These are phyloP conservation scores for Lycophotia porphyrea DNA, from an alignment of 2,888 invertebrate species.

Conservation along the genomic window DNA sequence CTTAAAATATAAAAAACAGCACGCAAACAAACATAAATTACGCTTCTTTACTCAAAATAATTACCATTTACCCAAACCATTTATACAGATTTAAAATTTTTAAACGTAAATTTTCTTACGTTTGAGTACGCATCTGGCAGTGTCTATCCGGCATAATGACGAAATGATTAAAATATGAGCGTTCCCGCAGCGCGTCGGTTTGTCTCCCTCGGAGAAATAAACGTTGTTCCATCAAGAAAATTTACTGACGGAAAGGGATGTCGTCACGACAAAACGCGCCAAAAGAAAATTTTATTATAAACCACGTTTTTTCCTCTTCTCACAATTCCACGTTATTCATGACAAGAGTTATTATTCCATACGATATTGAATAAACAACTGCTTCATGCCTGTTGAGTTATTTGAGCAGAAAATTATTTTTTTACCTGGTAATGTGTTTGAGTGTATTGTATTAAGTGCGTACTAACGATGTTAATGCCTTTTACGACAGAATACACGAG, in stretches of 20 bases:
- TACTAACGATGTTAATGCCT: slow-evolving; percentile 50
- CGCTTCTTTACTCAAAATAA: slow-evolving; percentile 11
- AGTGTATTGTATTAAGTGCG: slow-evolving; percentile 47
- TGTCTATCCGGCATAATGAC: slow-evolving; percentile 69
- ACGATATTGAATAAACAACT: slow-evolving; percentile 68
- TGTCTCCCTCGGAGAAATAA: slow-evolving; percentile 74
- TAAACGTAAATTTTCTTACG: slow-evolving; percentile 33
- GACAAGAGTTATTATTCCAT: slow-evolving; percentile 73
- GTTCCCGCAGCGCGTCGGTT: slow-evolving; percentile 68
- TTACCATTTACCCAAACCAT: slow-evolving; percentile 21
- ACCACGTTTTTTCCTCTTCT: slow-evolving; percentile 66
- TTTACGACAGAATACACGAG: slow-evolving; percentile 33
- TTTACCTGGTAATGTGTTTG: slow-evolving; percentile 43
- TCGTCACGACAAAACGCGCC: slow-evolving; percentile 70
- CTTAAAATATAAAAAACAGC: too few species aligned
- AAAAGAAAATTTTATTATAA: slow-evolving; percentile 74
- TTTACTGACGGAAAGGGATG: slow-evolving; percentile 72
- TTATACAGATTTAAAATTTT: slow-evolving; percentile 16
- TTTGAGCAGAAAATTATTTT: slow-evolving; percentile 52
- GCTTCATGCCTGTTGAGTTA: slow-evolving; percentile 59
- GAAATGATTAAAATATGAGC: slow-evolving; percentile 79
- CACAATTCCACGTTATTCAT: slow-evolving; percentile 72
- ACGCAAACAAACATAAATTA: neutral
- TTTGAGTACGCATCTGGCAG: slow-evolving; percentile 40
- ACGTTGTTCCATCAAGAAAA: slow-evolving; percentile 74